Percentiles rank a stretch among this genome's conserved stretches.
Evolutionary conservation across 2,888 invertebrate species (phyloP).

Genomic region (Ctenicera cuprea): DNA sequence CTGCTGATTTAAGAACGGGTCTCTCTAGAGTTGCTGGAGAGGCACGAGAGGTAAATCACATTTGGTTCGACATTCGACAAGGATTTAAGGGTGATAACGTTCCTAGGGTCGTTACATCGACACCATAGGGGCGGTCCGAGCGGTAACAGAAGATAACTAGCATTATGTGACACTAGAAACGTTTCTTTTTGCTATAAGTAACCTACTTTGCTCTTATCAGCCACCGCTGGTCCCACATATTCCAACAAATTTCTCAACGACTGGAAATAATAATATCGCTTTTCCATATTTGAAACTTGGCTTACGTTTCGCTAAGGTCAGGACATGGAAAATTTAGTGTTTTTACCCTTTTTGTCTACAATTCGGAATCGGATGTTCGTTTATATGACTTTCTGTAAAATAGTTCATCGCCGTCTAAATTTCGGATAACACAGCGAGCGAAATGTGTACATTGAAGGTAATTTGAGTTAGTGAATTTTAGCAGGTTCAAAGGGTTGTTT

Average conservation of each 20-base stretch:
- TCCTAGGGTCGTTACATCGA: constrained; percentile 54
- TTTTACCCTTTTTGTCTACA: no score
- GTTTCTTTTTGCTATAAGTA: constrained; percentile 43
- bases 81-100: constrained; percentile 53
- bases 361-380: no score
- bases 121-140: constrained; percentile 54
- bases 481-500: no score
- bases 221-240: constrained; percentile 15
- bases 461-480: no score
- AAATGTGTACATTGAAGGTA: no score
- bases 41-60: constrained; percentile 44
- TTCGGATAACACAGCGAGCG: no score
- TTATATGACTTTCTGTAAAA: no score
- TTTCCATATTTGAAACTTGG: neutral
- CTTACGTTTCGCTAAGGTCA: no score
- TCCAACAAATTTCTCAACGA: constrained; percentile 1
- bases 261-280: constrained; percentile 5
- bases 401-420: no score
- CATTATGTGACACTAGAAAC: constrained; percentile 49
- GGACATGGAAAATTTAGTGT: no score
- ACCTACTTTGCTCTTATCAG: constrained; percentile 39
- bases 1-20: constrained; percentile 3
- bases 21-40: constrained; percentile 27
- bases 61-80: constrained; percentile 46
- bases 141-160: constrained; percentile 54